Evolutionary conservation across 2,888 invertebrate genomes (phyloP), one percentile per base, ranked within the genome.

Genomic region (Hoplodrina blanda): DNA sequence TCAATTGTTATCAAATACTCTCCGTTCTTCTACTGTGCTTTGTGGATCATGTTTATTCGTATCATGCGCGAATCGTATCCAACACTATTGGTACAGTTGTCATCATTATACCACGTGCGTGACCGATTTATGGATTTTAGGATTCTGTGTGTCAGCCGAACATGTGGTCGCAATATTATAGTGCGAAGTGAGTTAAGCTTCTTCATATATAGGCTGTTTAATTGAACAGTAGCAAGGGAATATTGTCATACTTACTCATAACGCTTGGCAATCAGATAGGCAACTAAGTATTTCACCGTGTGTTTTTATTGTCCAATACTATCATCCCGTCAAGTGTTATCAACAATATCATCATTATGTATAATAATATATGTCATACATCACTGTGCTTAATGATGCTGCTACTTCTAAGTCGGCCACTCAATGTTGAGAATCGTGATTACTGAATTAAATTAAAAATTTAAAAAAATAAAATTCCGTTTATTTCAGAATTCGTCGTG

Each of bases 91-190:
- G 53, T 53, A 56, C 60, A 60, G 70, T 73, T 62, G 52, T 44
- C 50, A 67, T 81, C 73, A 73, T 69, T 78, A 81, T 81, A 62
- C 78, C 41, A 62, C 10, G 55, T 56, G 78, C 78, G 81, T 80
- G 60, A 52, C 60, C 50, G 25, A 78, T 59, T 65, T 52, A 60
- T 53, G 30, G 10, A 37, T 62, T 60, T 59, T 70, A 59, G 44
- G 53, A 54, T 55, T 55, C 20, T 46, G 19, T 30, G 60, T 62
- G 67, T 49, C 52, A 44, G 33, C 49, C 37, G 33, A 20, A n/a
- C 20, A 56, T 70, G 37, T 5, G 19, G 20, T n/a, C 13, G 20
- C 30, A 50, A 4, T 19, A 2, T 20, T 33, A 4, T 20, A 44
- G 11, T 62, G 71, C 33, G 56, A 71, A 55, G n/a, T 55, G 71